Evolutionary conservation across 2,888 invertebrate species (phyloP), one percentile per base, ranked within the genome.

Genomic region (Brachypterus glaber): DNA sequence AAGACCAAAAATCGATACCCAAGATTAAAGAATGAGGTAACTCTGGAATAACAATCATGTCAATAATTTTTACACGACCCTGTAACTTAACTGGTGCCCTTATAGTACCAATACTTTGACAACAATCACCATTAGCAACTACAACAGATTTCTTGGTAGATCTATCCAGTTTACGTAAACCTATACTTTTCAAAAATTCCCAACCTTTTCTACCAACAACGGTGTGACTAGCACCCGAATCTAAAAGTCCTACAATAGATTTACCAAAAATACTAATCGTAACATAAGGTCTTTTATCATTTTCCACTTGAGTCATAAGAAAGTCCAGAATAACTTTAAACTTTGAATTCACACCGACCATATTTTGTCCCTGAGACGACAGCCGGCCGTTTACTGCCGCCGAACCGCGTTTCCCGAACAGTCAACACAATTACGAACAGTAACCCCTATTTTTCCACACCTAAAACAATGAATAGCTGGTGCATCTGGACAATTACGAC

Each of bases 361-460:
- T n/a, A n/a, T n/a, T n/a, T n/a, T n/a, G n/a, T n/a, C n/a, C n/a
- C n/a, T n/a, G 4, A 11, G 16, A 30, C 30, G 27, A 13, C 17
- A 21, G 15, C 17, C 42, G 35, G 17, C 35, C n/a, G 15, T 25
- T 34, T 34, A 40, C 25, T n/a, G n/a, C n/a, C n/a, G n/a, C n/a
- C n/a, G n/a, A n/a, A n/a, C n/a, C n/a, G n/a, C n/a, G 43, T 47
- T 47, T 44, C 40, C 36, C 40, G 37, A 36, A 30, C 8, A n/a
- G n/a, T n/a, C 12, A 18, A 17, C 35, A 36, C 41, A 46, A 4
- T 42, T 30, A n/a, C n/a, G n/a, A n/a, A n/a, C n/a, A n/a, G n/a
- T n/a, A n/a, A n/a, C n/a, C n/a, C n/a, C n/a, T n/a, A n/a, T n/a
- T n/a, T n/a, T n/a, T n/a, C n/a, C n/a, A n/a, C n/a, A n/a, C n/a